Evolutionary conservation across 2,888 invertebrate genomes (phyloP), one percentile per base, ranked within the genome.

Genomic region (Euphydryas editha): DNA sequence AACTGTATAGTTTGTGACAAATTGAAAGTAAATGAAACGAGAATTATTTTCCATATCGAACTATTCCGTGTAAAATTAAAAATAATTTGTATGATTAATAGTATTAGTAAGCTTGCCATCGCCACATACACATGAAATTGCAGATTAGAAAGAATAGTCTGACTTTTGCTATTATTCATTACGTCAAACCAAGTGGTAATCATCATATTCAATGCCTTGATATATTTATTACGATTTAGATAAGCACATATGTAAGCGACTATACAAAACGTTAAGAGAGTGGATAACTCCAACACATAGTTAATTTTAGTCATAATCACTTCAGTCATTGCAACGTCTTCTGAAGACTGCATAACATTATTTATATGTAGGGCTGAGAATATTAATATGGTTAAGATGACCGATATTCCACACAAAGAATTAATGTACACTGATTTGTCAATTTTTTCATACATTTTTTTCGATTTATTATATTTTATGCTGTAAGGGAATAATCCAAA

Each of bases 1-100:
- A 87, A 86, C 65, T 92, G 89, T 63, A 90, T 78, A 71, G 79
- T 78, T 72, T 90, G 88, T 0, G 88, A 84, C 17, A 87, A 62
- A 67, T 80, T 76, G 54, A 87, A 90, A 0, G 87, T 78, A 2
- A 83, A 68, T 2, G 73, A 70, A 0, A 88, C 86, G 13, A 88
- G 74, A 39, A 84, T 71, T 67, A 81, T 86, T 67, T 89, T 90
- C 85, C 85, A 87, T 0, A 81, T n/a, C 8, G 79, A 79, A 30
- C 83, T 82, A 0, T 68, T 44, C 59, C 88, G 77, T 0, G 85
- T 81, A 47, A 77, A 83, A 63, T 89, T 88, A 0, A 91, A 74
- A 44, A 69, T 68, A 5, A 82, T 37, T 70, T 88, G 85, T 11
- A 81, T 55, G 5, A 81, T 18, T 1, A 81, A 55, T 10, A 81